A percentile compares a stretch with the other conserved stretches of the same genome.
phyloP scores from a whole-genome alignment of 2,888 invertebrate genomes.

The Tridacna gigas region DNA sequence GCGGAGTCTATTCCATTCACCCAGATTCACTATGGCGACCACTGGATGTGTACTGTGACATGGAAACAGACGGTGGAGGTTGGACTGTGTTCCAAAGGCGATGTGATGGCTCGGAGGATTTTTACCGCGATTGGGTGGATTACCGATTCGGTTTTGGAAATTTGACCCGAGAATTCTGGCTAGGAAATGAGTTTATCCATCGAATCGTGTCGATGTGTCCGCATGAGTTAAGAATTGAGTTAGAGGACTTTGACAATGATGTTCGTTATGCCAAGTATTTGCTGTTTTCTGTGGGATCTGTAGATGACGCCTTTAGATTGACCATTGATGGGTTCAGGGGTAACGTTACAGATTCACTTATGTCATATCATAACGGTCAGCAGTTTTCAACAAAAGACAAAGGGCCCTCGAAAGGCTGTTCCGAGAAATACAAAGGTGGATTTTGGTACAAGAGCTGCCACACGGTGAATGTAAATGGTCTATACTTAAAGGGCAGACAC shows the following conservation, averaged over 20 bases:
- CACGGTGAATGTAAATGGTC: background rate
- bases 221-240: constrained; percentile 58
- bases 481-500: constrained; percentile 74
- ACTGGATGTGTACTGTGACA: constrained; percentile 42
- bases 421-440: constrained; percentile 64
- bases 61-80: constrained; percentile 55
- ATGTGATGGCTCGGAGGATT: constrained; percentile 40
- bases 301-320: constrained; percentile 39
- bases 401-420: constrained; percentile 25
- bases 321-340: constrained; percentile 58
- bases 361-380: background rate
- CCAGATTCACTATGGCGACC: constrained; percentile 36
- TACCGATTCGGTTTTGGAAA: constrained; percentile 51
- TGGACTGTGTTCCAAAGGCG: constrained; percentile 64
- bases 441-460: constrained; percentile 72
- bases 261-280: constrained; percentile 58
- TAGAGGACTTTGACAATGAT: constrained; percentile 60
- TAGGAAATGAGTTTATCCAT: constrained; percentile 59
- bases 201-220: constrained; percentile 49
- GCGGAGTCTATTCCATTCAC: constrained; percentile 32
- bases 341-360: constrained; percentile 33
- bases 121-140: constrained; percentile 41
- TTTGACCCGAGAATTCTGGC: constrained; percentile 37
- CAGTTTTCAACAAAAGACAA: constrained; percentile 29
- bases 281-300: constrained; percentile 46